Evolutionary conservation across 2,888 invertebrate genomes (phyloP), one percentile per base, ranked within the genome.

Genomic region (Habroteleia sp.): DNA sequence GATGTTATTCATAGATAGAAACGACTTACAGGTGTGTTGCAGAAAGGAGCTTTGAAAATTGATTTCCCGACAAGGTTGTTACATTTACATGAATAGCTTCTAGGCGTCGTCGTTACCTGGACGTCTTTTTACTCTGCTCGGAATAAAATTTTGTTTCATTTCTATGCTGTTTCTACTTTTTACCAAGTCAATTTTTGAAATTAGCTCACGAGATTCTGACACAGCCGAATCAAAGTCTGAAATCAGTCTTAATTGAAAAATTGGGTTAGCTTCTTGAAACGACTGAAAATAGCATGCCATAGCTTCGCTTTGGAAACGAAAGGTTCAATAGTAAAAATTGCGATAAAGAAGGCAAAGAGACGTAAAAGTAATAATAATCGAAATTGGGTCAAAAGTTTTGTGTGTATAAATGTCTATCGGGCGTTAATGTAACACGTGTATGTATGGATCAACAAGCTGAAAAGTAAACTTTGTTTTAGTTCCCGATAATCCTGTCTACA

Each of bases 21-120:
- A 73, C 69, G 76, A 54, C 52, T 73, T 41, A 71, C 63, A 42
- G 46, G 58, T 44, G 68, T 60, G 52, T 73, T 76, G 78, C 74
- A 80, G 79, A 81, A 78, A 77, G 79, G 69, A 80, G 74, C 78
- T 78, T 77, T 77, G 81, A 81, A 82, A 83, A 84, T 83, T 83
- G 84, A 84, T 84, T 84, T 81, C 80, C 60, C 81, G 78, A 80
- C 78, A 78, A 81, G 79, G 79, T 79, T 79, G 77, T 79, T 77
- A 79, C 79, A 81, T 81, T 81, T 81, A 77, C 82, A 79, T 81
- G 78, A 80, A 71, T 76, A 75, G 42, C 76, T 75, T 54, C 52
- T 11, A 73, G 63, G 63, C 63, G 46, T 65, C 48, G 46, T 50
- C 17, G 48, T 27, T 20, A 29, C 14, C 25, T 48, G 69, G 58